phyloP scores from a whole-genome alignment of 1,140 invertebrate genomes.

The Drosophila ananassae region DNA sequence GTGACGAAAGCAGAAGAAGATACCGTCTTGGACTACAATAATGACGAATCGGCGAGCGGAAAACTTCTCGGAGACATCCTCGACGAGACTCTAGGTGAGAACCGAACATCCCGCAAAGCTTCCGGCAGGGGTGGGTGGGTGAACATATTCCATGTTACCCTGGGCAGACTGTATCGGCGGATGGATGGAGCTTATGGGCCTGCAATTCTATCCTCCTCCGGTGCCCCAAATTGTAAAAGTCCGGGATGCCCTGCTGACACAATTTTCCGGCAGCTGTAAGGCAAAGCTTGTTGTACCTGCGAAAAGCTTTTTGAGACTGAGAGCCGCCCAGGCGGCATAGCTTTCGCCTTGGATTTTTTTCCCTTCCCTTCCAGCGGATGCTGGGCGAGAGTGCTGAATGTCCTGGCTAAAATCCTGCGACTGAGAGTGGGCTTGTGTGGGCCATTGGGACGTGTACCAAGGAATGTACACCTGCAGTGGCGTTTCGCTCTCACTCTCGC shows the following conservation, averaged over 20 bases:
- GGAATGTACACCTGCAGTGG: constrained; percentile 47
- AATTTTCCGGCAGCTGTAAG: constrained; percentile 65
- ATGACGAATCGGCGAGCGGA: constrained; percentile 75
- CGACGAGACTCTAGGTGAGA: constrained; percentile 62
- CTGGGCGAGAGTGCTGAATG: constrained; percentile 38
- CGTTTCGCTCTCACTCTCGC: constrained; percentile 43
- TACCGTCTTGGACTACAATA: constrained; percentile 70
- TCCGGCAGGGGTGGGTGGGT: neutral
- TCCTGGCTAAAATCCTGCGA: constrained; percentile 24
- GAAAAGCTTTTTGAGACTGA: constrained; percentile 38
- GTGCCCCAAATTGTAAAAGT: constrained; percentile 50
- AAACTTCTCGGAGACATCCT: constrained; percentile 72
- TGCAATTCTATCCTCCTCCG: constrained; percentile 38
- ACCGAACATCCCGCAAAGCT: neutral
- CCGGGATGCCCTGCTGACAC: constrained; percentile 68
- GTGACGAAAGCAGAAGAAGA: constrained; percentile 80
- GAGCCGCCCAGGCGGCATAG: constrained; percentile 39
- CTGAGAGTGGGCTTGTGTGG: constrained; percentile 12
- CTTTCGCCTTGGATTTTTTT: constrained; percentile 43
- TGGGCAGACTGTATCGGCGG: constrained; percentile 26
- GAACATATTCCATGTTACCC: neutral
- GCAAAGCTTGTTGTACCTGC: constrained; percentile 57
- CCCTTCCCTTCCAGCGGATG: constrained; percentile 51
- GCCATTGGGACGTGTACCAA: constrained; percentile 7
- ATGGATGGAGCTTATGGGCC: constrained; percentile 40